Evolutionary conservation across 2,888 invertebrate species (phyloP).

Genomic region (Meiosimyza platycephala): DNA sequence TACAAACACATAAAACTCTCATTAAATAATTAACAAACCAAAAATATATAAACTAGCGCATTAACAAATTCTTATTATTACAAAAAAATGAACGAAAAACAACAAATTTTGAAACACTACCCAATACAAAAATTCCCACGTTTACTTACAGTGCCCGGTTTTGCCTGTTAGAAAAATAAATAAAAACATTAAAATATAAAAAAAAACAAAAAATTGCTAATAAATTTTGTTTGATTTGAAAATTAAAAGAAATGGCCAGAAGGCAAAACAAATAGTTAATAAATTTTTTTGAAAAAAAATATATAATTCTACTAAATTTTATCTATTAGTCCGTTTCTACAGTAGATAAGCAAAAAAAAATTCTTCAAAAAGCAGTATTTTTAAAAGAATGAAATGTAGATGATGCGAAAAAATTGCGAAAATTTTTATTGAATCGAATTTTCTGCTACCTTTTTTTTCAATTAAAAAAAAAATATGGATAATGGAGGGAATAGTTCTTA

Average conservation of each 20-base stretch:
- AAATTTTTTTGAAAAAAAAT: no score
- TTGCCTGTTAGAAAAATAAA: constrained; percentile 68
- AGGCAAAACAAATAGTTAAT: background rate
- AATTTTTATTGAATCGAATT: no score
- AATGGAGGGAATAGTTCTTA: no score
- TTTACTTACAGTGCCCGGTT: constrained; percentile 74
- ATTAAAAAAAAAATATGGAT: no score
- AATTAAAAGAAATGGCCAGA: constrained; percentile 1
- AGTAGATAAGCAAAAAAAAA: background rate
- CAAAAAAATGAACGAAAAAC: constrained; percentile 28
- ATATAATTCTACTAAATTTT: background rate
- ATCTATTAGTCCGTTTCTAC: constrained; percentile 5
- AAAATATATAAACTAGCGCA: constrained; percentile 28
- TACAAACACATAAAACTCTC: constrained; percentile 9
- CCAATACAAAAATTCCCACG: constrained; percentile 39
- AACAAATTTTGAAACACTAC: constrained; percentile 23
- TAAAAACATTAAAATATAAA: constrained; percentile 44
- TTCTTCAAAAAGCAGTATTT: background rate
- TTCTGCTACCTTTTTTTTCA: no score
- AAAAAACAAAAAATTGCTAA: constrained; percentile 40
- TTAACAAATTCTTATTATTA: constrained; percentile 22
- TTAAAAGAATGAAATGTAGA: background rate
- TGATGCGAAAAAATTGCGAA: no score
- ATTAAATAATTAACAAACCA: constrained; percentile 26
- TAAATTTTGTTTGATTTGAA: constrained; percentile 12